phyloP scores from a whole-genome alignment of 92 coral and sea anemone genomes.

The Epizoanthus rinbou region DNA sequence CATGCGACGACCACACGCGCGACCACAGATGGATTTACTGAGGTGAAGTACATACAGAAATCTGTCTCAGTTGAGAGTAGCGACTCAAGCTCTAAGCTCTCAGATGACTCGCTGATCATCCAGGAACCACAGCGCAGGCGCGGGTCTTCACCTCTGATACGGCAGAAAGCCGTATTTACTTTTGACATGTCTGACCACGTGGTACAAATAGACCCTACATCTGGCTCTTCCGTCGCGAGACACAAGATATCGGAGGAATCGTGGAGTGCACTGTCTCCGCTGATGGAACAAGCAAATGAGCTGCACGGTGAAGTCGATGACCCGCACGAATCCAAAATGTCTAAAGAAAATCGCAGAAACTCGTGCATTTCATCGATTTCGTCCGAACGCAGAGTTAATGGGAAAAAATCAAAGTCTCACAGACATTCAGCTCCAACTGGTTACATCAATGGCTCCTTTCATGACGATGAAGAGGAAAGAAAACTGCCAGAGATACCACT shows the following conservation, averaged over 20 bases:
- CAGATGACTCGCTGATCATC: constrained; percentile 75
- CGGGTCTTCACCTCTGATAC: constrained; percentile 89
- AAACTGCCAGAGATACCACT: not conserved
- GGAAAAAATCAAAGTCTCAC: constrained; percentile 30
- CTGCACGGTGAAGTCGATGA: constrained; percentile 16
- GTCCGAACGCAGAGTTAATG: constrained; percentile 45
- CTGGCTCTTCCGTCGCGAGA: constrained; percentile 21
- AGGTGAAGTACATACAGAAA: constrained; percentile 26
- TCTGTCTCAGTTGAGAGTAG: constrained; percentile 65
- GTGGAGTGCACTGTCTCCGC: constrained; percentile 58
- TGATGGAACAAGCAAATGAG: constrained; percentile 48
- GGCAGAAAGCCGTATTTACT: constrained; percentile 90
- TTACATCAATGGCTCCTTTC: constrained; percentile 75
- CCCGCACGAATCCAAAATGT: not conserved
- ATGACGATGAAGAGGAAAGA: constrained; percentile 69
- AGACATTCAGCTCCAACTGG: constrained; percentile 52
- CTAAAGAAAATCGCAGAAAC: constrained; percentile 41
- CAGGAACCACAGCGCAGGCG: constrained; percentile 72
- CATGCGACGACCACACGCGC: not conserved
- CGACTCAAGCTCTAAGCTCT: constrained; percentile 65
- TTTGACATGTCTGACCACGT: constrained; percentile 69
- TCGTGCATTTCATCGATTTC: constrained; percentile 57
- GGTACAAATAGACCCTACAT: constrained; percentile 41
- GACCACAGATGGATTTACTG: constrained; percentile 16
- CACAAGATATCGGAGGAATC: constrained; percentile 35